Evolutionary conservation across 2,888 invertebrate genomes (phyloP), one percentile per base, ranked within the genome.

Genomic region (Noctuana brunneofusca): DNA sequence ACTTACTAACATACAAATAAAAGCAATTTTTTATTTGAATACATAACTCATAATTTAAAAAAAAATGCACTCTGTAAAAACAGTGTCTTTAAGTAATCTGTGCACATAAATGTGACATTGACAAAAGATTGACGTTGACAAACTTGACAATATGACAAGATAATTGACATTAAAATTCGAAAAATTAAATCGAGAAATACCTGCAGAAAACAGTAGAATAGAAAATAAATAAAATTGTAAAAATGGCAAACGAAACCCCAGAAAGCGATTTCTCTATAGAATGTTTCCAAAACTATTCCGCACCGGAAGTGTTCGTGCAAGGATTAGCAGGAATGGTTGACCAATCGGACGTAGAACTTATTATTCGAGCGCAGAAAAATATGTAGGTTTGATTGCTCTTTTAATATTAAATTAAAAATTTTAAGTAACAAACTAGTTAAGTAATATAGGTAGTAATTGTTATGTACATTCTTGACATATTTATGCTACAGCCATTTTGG

Each of bases 301-400:
- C 97, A 0, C 96, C 97, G 0, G 97, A 97, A 80, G 97, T 97
- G 0, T 97, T 98, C 76, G 95, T 97, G n/a, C 97, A 98, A 83
- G 97, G 97, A 0, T 87, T 97, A 16, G 97, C 97, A 6, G 97
- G 97, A 58, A 96, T 97, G 84, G 97, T 97, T 0, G 96, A 97
- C 79, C 97, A 97, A 77, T 95, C 96, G 64, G 97, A 98, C 86
- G 97, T 97, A 0, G 97, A 97, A 83, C 93, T 95, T 0, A 96
- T 98, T 92, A 97, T 98, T 70, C 87, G 96, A 66, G 97, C 97
- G 2, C 98, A 98, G 81, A 97, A 97, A 82, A 97, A 97, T 87
- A 98, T 98, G 98, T 97, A 93, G 93, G 92, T 77, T 38, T 38
- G 12, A 2, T 14, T 11, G 4, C 32, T 11, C 8, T 11, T 8